Base-by-base conservation (phyloP, 2,797 vertebrate genomes). In the Neopelma chrysocephalum region DNA sequence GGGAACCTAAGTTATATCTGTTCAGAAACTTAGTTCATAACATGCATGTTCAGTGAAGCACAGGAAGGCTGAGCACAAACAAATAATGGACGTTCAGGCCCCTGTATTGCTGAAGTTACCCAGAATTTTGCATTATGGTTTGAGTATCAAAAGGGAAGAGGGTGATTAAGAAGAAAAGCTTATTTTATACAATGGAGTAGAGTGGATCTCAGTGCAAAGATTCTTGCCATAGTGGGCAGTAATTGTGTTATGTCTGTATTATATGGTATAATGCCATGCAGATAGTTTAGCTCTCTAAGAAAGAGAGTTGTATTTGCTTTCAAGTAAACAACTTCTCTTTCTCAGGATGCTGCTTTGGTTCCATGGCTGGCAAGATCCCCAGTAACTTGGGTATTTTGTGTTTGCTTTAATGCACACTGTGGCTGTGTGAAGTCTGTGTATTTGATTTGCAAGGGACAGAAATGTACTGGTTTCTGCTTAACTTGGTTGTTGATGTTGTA, bases 381-480 rank as follows among this genome's bases (percentile, higher is more conserved):
- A 51, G 61, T 60, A 91, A 73, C 66, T 47, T 51, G 70, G 4
- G 43, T 70, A 14, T 64, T 88, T 93, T 80, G 42, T 64, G 17
- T 88, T 88, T 82, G 58, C 80, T 82, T 87, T 89, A 94, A 70
- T 56, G 70, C 45, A 72, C 34, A 34, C 36, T 2, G 3, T 76
- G 47, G 45, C 34, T 75, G 36, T 83, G 80, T 82, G 82, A 80
- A 62, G 62, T 75, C 57, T 53, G 36, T 31, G n/a, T 72, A 60
- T 91, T 92, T 91, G 58, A 87, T 94, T 72, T 86, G 90, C 56
- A 56, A 82, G 83, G 71, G 81, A 86, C 77, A 90, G 75, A 94
- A 90, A 57, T 18, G 15, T 58, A 51, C 51, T 84, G 48, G 26
- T 60, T 83, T 91, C 50, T 2, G 1, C 69, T 65, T 83, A 75